phyloP scores from a whole-genome alignment of 2,888 invertebrate species.

The Nomada fabriciana region DNA sequence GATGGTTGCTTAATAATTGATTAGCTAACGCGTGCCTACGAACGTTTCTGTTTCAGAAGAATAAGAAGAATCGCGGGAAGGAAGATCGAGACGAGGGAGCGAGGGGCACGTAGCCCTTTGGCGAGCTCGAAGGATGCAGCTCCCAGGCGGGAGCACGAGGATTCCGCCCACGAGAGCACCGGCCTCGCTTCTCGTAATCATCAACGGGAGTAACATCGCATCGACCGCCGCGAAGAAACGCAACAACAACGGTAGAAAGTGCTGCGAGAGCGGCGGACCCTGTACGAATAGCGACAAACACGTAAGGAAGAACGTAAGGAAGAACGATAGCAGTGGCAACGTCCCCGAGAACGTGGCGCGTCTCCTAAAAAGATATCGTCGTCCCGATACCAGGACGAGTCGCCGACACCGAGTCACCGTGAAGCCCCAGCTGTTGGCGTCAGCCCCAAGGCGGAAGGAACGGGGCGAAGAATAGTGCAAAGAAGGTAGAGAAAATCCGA shows the following conservation, averaged over 20 bases:
- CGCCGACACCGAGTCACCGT: constrained; percentile 77
- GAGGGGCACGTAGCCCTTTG: constrained; percentile 84
- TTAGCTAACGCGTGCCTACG: background rate
- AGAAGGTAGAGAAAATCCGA: constrained; percentile 67
- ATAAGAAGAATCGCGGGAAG: constrained; percentile 74
- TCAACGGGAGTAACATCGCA: constrained; percentile 76
- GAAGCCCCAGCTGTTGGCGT: constrained; percentile 80
- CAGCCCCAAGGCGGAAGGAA: constrained; percentile 81
- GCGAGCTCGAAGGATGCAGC: constrained; percentile 84
- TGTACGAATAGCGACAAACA: constrained; percentile 47
- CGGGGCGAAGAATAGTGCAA: constrained; percentile 82
- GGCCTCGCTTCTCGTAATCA: constrained; percentile 78
- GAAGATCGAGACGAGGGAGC: constrained; percentile 82
- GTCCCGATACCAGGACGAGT: constrained; percentile 76
- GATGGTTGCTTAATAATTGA: background rate
- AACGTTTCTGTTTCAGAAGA: constrained; percentile 61
- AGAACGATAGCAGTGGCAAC: constrained; percentile 67
- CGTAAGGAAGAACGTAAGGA: constrained; percentile 58
- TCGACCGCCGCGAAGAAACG: constrained; percentile 67
- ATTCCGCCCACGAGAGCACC: constrained; percentile 82
- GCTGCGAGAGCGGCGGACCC: constrained; percentile 60
- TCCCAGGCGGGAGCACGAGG: constrained; percentile 84
- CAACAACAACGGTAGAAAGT: constrained; percentile 64
- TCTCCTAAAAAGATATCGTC: constrained; percentile 75
- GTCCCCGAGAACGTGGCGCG: constrained; percentile 75